Base-by-base conservation (phyloP, 1,140 invertebrate genomes). In the Penaeus vannamei region DNA sequence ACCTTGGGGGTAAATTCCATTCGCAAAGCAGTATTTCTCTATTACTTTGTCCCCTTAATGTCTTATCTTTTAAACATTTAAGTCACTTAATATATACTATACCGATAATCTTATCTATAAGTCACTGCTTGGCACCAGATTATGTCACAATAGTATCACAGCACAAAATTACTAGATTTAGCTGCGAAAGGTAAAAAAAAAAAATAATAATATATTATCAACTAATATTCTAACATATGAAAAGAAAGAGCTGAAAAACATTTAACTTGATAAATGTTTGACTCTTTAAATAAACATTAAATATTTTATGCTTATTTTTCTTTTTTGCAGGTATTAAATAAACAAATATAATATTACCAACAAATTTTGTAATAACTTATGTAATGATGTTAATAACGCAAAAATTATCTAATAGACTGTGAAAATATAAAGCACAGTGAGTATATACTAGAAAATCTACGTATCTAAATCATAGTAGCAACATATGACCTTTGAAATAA, bases 121-220 rank as follows among this genome's bases (percentile, higher is more conserved):
- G 83, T 66, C 83, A 84, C 19, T 84, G 83, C 61, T 84, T 84
- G 83, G 83, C 83, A 84, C 83, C 83, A 84, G 64, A 84, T 84
- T 84, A 84, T 84, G 83, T 84, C 62, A 84, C 83, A 84, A 84
- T 84, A 84, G 17, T 84, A 84, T 84, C 83, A 84, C 83, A 84
- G 83, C 83, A 84, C 64, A 66, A 84, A 62, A 84, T 69, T 53
- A 53, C 29, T 84, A 84, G 61, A 84, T 69, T 84, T 69, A 84
- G 83, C 83, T 84, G 83, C 62, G 83, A 84, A 84, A 84, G 83
- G 83, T 64, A 62, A 84, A 29, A 69, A 64, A 36, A 69, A 84
- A 64, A 36, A 69, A 64, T n/a, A 69, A 84, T 69, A 36, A 53
- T 53, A 53, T 53, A 53, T 53, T 53, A 53, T 53, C 53, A 59